phyloP scores from a whole-genome alignment of 2,113 vertebrate genomes.

The Oncorhynchus nerka region DNA sequence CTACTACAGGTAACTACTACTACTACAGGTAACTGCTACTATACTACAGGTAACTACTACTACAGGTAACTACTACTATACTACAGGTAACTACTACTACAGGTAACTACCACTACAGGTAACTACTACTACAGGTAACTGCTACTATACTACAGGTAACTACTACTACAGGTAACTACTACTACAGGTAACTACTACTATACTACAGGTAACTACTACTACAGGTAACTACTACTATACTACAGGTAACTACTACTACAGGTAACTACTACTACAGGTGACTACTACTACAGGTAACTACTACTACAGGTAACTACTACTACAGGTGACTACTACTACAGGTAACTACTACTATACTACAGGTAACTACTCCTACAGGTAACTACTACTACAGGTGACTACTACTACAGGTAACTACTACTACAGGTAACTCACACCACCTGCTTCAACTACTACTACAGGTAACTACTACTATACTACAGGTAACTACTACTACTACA shows the following conservation, averaged over 20 bases:
- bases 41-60: too few relatives aligned
- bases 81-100: background rate
- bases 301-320: too few relatives aligned
- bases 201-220: constrained; percentile 37
- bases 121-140: too few relatives aligned
- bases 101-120: background rate
- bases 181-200: too few relatives aligned
- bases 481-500: constrained; percentile 52
- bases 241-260: background rate
- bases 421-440: background rate
- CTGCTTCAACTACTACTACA: constrained; percentile 27
- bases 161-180: too few relatives aligned
- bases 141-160: too few relatives aligned
- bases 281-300: background rate
- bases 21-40: background rate
- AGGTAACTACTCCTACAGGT: too few relatives aligned
- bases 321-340: background rate
- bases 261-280: too few relatives aligned
- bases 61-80: background rate
- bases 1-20: too few relatives aligned
- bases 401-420: too few relatives aligned
- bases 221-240: constrained; percentile 9
- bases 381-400: background rate
- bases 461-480: constrained; percentile 50
- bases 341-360: too few relatives aligned